phyloP scores from a whole-genome alignment of 2,113 vertebrate genomes.

The Arenaria interpres region DNA sequence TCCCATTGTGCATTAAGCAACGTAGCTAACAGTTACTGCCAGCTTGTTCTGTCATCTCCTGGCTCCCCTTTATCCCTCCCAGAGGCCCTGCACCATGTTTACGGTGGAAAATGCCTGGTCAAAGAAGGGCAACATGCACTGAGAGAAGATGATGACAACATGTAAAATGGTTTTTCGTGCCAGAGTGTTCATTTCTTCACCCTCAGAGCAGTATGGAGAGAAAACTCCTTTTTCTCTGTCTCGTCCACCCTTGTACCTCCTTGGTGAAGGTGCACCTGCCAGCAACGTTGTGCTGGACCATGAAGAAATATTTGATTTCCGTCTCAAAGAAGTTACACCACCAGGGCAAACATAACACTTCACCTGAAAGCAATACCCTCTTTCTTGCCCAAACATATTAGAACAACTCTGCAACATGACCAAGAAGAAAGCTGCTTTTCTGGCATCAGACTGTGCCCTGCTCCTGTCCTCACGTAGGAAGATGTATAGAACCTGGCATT shows the following conservation, averaged over 20 bases:
- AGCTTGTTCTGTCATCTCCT: neutral
- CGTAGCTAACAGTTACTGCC: neutral
- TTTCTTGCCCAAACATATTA: neutral
- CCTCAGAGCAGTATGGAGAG: rapidly evolving
- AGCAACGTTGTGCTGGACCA: neutral
- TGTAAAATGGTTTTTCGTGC: neutral
- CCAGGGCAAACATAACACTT: neutral
- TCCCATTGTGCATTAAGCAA: neutral
- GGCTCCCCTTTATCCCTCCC: neutral
- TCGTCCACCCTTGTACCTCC: neutral
- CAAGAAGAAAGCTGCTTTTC: neutral
- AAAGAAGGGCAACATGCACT: neutral
- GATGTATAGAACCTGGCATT: neutral
- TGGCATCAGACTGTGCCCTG: neutral
- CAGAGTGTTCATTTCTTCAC: neutral
- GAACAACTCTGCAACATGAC: neutral
- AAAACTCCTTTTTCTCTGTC: neutral
- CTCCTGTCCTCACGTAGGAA: neutral
- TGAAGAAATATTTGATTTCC: neutral
- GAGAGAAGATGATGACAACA: neutral
- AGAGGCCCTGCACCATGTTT: neutral
- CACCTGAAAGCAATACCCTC: neutral
- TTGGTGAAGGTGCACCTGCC: neutral
- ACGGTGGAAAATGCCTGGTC: neutral
- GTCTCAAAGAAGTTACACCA: neutral